Conservation (phyloP, 1,140 invertebrate species). For the Aphidius gifuensis region DNA sequence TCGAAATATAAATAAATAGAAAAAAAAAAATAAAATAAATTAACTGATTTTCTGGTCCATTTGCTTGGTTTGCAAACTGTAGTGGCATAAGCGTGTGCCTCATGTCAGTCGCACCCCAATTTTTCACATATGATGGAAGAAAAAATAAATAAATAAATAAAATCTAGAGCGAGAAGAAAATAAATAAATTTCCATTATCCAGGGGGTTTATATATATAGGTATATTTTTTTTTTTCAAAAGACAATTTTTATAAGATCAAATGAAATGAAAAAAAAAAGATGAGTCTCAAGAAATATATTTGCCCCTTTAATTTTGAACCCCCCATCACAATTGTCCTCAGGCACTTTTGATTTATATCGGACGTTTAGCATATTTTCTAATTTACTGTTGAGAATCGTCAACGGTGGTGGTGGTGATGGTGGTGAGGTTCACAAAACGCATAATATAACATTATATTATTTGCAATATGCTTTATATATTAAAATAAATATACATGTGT, state of each 20-base stretch:
- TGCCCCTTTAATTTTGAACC: neutral
- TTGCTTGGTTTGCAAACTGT: conserved; percentile 53
- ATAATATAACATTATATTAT: no score
- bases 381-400: conserved; percentile 53
- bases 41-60: conserved; percentile 45
- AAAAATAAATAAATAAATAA: neutral
- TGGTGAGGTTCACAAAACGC: conserved; percentile 3
- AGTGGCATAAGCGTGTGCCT: conserved; percentile 13
- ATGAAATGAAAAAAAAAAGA: conserved; percentile 5
- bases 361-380: conserved; percentile 53
- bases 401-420: conserved; percentile 46
- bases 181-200: neutral
- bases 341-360: conserved; percentile 55
- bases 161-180: neutral
- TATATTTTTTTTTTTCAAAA: no score
- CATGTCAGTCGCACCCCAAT: conserved; percentile 4
- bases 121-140: neutral
- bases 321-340: conserved; percentile 26
- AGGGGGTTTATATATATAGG: neutral
- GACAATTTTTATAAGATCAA: neutral
- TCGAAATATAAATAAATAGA: neutral
- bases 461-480: no score
- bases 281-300: neutral
- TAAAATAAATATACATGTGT: no score
- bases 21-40: neutral